A percentile compares a stretch with the other conserved stretches of the same genome.
phyloP scores from a whole-genome alignment of 2,113 vertebrate genomes.

The Sceloporus undulatus region DNA sequence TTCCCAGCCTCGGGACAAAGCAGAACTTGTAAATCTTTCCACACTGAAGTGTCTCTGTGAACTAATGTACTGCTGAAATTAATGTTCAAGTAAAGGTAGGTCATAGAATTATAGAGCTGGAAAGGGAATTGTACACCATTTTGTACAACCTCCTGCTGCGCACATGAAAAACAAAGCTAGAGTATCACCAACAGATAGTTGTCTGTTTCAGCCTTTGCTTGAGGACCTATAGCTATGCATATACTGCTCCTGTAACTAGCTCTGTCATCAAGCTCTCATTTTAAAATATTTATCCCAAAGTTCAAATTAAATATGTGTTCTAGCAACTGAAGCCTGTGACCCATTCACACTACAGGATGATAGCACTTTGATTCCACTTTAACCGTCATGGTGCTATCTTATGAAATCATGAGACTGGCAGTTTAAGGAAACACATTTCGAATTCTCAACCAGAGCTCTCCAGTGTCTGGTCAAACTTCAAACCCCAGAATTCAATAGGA shows the following conservation, averaged over 20 bases:
- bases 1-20: neutral
- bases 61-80: slow-evolving; percentile 44
- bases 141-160: neutral
- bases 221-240: neutral
- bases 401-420: too few relatives aligned
- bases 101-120: neutral
- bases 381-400: too few relatives aligned
- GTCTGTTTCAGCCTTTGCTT: neutral
- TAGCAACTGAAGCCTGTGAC: neutral
- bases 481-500: too few relatives aligned
- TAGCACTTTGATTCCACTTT: neutral
- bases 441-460: too few relatives aligned
- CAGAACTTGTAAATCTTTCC: neutral
- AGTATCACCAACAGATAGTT: neutral
- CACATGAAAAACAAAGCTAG: neutral
- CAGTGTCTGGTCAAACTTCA: too few relatives aligned
- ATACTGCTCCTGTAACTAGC: too few relatives aligned
- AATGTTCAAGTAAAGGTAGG: slow-evolving; percentile 12
- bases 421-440: too few relatives aligned
- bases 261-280: too few relatives aligned
- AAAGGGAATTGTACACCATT: neutral
- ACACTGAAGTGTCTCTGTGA: slow-evolving; percentile 28
- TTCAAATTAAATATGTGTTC: neutral
- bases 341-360: neutral
- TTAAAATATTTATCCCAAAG: neutral